Evolutionary conservation across 35 echinoderm and acorn worm genomes (phyloP), one percentile per base, ranked within the genome.

Genomic region (Apostichopus californicus): DNA sequence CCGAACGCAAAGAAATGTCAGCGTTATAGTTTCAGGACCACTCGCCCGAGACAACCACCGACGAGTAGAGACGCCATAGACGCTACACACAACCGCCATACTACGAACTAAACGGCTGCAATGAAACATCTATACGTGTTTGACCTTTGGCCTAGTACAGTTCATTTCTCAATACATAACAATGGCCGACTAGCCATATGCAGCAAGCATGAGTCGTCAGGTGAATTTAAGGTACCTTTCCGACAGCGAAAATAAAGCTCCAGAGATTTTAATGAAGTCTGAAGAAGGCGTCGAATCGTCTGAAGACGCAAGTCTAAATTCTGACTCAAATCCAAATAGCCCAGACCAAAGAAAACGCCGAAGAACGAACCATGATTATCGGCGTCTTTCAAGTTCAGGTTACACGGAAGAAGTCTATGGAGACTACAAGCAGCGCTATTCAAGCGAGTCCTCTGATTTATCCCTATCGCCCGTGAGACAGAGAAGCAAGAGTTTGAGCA

Each of bases 331-430:
- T 68, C 56, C 92, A 5, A 93, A 73, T 5, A 97, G 93, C 87
- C 93, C 93, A 24, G 95, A 96, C 70, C 90, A 81, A 7, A 92
- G 97, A 21, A 99, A 99, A 85, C 94, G 97, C 73, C 86, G 85
- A 56, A 91, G 97, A 88, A 91, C 92, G 6, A 95, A 99, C 8
- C 97, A 99, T 87, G 95, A 99, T 78, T 99, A 99, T 79, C 93
- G 95, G 85, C 80, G 97, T 56, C 90, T 99, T 52, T 99, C 97
- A 53, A 99, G 97, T 91, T 96, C 97, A 14, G 97, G 97, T 52
- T 96, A 96, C 91, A 86, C 93, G 87, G 97, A 99, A 78, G 93
- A 99, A 73, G 90, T 94, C 72, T 99, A 99, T 84, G 89, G 63
- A 46, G 96, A 95, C 73, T 96, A 96, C 82, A 84, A 92, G 88